Conservation (phyloP, 1,140 invertebrate species). For the Aethina tumida region DNA sequence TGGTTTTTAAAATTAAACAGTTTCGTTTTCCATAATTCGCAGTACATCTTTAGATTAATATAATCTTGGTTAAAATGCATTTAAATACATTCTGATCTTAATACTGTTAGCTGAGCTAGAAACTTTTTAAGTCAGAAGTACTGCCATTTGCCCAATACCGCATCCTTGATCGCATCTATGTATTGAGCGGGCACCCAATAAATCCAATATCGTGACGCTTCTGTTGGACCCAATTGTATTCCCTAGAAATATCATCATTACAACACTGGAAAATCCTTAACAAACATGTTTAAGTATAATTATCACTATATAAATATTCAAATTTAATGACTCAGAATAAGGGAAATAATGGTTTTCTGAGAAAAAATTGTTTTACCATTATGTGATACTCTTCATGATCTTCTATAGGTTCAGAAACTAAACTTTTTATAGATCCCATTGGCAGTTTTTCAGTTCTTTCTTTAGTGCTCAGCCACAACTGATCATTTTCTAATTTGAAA, state of each 20-base stretch:
- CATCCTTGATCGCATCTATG: constrained; percentile 85
- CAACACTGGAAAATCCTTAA: background rate
- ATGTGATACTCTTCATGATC: constrained; percentile 90
- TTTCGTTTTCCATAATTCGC: too few relatives aligned
- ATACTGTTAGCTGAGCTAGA: too few relatives aligned
- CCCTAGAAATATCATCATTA: constrained; percentile 41
- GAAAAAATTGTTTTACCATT: too few relatives aligned
- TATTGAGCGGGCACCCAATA: constrained; percentile 94
- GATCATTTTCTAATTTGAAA: constrained; percentile 86
- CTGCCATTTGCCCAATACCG: constrained; percentile 81
- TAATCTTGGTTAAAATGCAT: too few relatives aligned
- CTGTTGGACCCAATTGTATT: constrained; percentile 77
- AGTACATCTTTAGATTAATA: too few relatives aligned
- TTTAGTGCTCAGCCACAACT: constrained; percentile 90
- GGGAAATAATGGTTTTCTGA: constrained; percentile 13
- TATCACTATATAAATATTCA: background rate
- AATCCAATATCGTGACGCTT: constrained; percentile 85
- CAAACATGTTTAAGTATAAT: constrained; percentile 3
- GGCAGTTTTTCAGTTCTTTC: constrained; percentile 88
- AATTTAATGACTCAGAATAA: constrained; percentile 1
- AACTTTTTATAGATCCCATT: constrained; percentile 83
- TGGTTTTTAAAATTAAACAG: too few relatives aligned
- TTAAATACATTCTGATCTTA: too few relatives aligned
- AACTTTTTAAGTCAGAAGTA: constrained; percentile 62
- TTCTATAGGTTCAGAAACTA: constrained; percentile 75